Percentiles rank a stretch among this genome's conserved stretches.
Evolutionary conservation across 1,140 invertebrate species (phyloP).

Genomic region (Temnothorax curvispinosus): DNA sequence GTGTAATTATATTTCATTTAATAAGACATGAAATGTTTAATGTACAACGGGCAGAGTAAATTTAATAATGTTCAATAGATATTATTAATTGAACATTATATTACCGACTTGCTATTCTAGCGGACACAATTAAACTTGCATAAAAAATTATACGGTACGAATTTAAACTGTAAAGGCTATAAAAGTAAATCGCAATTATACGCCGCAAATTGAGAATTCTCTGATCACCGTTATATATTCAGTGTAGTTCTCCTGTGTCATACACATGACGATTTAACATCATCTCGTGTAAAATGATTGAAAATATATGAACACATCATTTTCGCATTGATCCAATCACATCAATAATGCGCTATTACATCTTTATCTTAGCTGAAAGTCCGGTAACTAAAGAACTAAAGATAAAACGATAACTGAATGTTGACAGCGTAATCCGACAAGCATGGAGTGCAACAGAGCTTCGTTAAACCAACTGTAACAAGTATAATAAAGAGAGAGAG

Average conservation of each 20-base stretch:
- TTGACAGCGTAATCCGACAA: conserved; percentile 10
- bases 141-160: neutral
- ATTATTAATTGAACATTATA: conserved; percentile 19
- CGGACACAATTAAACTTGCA: neutral
- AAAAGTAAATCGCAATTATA: neutral
- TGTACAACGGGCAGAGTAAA: neutral
- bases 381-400: neutral
- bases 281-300: neutral
- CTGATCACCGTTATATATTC: neutral
- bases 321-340: neutral
- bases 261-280: neutral
- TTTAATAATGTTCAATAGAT: conserved; percentile 12
- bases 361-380: conserved; percentile 1
- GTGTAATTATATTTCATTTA: neutral
- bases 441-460: neutral
- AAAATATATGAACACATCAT: neutral
- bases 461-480: neutral
- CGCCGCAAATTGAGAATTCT: neutral
- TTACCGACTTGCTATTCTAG: neutral
- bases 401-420: conserved; percentile 12
- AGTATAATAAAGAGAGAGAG: neutral
- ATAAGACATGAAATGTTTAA: neutral
- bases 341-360: neutral
- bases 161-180: neutral
- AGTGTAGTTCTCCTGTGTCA: neutral